Evolutionary conservation across 2,797 vertebrate genomes (phyloP), one percentile per base, ranked within the genome.

Genomic region (Morelia viridis): DNA sequence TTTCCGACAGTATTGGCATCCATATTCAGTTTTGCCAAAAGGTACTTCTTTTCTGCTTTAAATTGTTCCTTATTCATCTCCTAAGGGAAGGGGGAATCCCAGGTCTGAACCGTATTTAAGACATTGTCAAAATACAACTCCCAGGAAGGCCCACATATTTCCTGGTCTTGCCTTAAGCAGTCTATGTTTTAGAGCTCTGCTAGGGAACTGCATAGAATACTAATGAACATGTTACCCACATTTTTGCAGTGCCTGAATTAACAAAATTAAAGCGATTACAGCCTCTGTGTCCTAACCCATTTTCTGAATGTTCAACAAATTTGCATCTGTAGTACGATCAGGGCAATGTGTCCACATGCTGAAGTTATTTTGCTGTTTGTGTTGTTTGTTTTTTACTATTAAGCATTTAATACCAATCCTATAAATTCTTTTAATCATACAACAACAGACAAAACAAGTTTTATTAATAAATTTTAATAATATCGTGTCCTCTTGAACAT

Each of bases 391-490:
- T 53, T 53, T 53, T 53, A 53, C 50, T 53, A 53, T 53, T 53
- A 53, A 53, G 7, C 50, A 53, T 65, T 28, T 57, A 22, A 53
- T 68, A 71, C 41, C 91, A 80, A 61, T 3, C 62, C 35, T 61
- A 50, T 53, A 50, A n/a, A 76, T 68, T 53, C 3, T 84, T 91
- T 85, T 60, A 68, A 31, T 57, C 41, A 88, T 62, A 28, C 28
- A 50, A n/a, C 57, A 35, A 62, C 53, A 89, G 53, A 35, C 31
- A 87, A 41, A 15, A 5, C 88, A 92, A 5, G 3, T 46, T 92
- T 64, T 64, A 65, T 83, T 46, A 90, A 87, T 3, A 22, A 3
- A 22, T 87, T 92, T 90, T 90, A 87, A 92, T 88, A 50, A 61
- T 50, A 89, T 58, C 80, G 84, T 19, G 17, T 57, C 4, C 50